Base-by-base conservation (phyloP, 2,797 vertebrate species). In the Peromyscus nudipes region DNA sequence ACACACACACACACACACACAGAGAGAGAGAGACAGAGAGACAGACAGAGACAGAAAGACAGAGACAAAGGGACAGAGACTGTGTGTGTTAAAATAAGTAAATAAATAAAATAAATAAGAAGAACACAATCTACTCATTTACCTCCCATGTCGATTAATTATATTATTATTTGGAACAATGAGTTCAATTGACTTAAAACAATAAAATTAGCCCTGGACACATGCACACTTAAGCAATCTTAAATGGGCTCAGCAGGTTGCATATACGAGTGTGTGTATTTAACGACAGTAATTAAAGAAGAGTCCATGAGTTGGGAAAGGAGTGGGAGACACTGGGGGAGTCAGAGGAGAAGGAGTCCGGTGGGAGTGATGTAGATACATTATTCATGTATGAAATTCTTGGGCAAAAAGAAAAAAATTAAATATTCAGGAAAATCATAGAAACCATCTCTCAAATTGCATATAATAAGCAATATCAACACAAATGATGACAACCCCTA, bases 101-200 rank as follows among this genome's bases (percentile, higher is more conserved):
- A 79, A 52, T 34, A 17, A 79, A 52, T 10, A 49, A 49, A 79
- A 49, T 77, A 46, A 77, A 6, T 77, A 49, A 77, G 49, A 43
- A 77, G 14, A 29, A 49, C 29, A 85, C 29, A 65, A 49, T 49
- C 19, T 49, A 49, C 29, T 65, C 17, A 85, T 84, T 93, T 34
- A 31, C 60, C 55, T 60, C 23, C 11, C 17, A 69, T 86, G n/a
- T 69, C 27, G 25, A 64, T 46, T 90, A 49, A 73, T 52, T 65
- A 84, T 9, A 75, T 67, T 88, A 27, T 67, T 75, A 69, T 84
- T 40, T 25, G 60, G 55, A 12, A n/a, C 9, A 71, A 55, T 17
- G 69, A 77, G 92, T 91, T 92, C 62, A 90, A 77, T 9, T 71
- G 73, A 94, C 9, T 87, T 87, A 75, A 90, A 69, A 77, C 11